These are phyloP conservation scores for Athalia rosae DNA, from an alignment of 2,888 invertebrate genomes.

Conservation along the genomic window DNA sequence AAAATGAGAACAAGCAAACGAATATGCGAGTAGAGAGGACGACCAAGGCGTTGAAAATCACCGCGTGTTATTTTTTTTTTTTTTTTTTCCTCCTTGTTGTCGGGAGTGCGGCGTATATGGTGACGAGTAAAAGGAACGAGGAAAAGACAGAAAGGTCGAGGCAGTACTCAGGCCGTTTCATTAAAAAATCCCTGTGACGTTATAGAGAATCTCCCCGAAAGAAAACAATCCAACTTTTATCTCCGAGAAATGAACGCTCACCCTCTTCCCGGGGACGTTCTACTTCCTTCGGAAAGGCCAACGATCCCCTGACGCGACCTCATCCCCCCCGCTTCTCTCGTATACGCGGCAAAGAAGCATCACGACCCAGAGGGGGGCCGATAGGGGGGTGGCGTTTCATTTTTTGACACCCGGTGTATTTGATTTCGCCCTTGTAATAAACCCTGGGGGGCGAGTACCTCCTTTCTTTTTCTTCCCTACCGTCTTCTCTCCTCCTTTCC, in stretches of 20 bases:
- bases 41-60: background rate
- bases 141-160: slow-evolving; percentile 8
- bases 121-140: background rate
- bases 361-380: slow-evolving; percentile 54
- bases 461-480: slow-evolving; percentile 22
- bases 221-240: slow-evolving; percentile 43
- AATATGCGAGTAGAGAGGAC: background rate
- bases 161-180: slow-evolving; percentile 39
- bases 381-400: slow-evolving; percentile 68
- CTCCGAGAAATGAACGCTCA: slow-evolving; percentile 37
- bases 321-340: slow-evolving; percentile 56
- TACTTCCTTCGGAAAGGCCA: slow-evolving; percentile 40
- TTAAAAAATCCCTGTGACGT: slow-evolving; percentile 44
- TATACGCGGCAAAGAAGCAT: slow-evolving; percentile 50
- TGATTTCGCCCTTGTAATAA: slow-evolving; percentile 74
- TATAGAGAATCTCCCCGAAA: slow-evolving; percentile 34
- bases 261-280: slow-evolving; percentile 26
- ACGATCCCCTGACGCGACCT: slow-evolving; percentile 62
- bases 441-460: slow-evolving; percentile 65
- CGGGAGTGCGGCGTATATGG: background rate
- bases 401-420: slow-evolving; percentile 74
- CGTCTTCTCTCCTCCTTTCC: slow-evolving; percentile 47
- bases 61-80: background rate
- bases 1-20: too few relatives aligned
- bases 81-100: background rate